phyloP scores from a whole-genome alignment of 2,888 invertebrate species.

The Diarsia mendica region DNA sequence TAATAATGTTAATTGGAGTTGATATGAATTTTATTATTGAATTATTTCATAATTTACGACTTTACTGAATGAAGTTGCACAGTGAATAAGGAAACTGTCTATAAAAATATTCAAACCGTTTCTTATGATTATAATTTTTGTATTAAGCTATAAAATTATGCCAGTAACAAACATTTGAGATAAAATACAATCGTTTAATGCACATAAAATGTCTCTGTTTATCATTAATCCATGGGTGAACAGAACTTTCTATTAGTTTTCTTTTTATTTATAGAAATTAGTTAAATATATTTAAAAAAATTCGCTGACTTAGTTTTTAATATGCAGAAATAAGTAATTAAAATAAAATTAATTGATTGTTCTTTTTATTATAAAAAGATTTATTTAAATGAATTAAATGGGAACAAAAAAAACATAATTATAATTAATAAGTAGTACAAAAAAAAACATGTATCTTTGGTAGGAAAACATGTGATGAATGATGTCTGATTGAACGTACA shows the following conservation, averaged over 20 bases:
- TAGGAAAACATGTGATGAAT: constrained; percentile 14
- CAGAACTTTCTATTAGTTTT: constrained; percentile 22
- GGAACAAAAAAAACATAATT: constrained; percentile 2
- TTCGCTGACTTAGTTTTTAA: no score
- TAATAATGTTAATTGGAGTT: constrained; percentile 18
- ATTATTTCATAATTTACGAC: constrained; percentile 21
- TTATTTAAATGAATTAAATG: background rate
- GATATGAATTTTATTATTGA: constrained; percentile 24
- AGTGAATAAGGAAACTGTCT: background rate
- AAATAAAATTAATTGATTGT: background rate
- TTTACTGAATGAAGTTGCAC: constrained; percentile 10
- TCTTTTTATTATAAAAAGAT: background rate
- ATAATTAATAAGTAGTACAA: background rate
- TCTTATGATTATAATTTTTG: constrained; percentile 10
- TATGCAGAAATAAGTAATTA: background rate
- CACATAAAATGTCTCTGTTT: constrained; percentile 11
- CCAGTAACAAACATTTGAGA: background rate
- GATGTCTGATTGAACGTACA: constrained; percentile 27
- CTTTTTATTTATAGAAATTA: background rate
- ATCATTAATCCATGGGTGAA: constrained; percentile 1
- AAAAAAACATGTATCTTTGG: background rate
- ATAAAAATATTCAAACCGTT: background rate
- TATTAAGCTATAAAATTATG: background rate
- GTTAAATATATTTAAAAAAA: background rate
- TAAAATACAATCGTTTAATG: constrained; percentile 7